These are phyloP conservation scores for Siphamia tubifer DNA, from an alignment of 2,113 vertebrate genomes.

Conservation along the genomic window DNA sequence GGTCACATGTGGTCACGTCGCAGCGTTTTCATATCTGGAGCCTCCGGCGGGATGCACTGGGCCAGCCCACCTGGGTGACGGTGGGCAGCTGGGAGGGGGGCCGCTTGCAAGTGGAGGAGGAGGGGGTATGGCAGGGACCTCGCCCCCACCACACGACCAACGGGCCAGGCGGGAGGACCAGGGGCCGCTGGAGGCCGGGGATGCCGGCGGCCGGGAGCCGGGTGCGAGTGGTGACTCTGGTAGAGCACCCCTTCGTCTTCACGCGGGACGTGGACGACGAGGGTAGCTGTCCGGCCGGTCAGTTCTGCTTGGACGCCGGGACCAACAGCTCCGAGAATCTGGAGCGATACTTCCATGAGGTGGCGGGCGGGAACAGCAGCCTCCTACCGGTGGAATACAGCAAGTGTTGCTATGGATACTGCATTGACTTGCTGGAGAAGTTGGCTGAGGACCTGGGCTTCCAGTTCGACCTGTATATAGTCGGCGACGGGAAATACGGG, in stretches of 20 bases:
- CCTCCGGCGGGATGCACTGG: conserved; percentile 78
- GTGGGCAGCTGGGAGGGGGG: conserved; percentile 85
- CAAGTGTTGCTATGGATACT: conserved; percentile 92
- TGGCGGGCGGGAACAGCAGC: conserved; percentile 70
- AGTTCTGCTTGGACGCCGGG: conserved; percentile 86
- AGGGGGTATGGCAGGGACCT: conserved; percentile 66
- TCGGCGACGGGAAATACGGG: conserved; percentile 90
- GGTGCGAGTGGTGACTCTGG: conserved; percentile 88
- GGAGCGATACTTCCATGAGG: conserved; percentile 79
- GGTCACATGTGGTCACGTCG: conserved; percentile 72
- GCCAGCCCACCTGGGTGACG: conserved; percentile 89
- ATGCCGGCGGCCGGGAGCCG: conserved; percentile 44
- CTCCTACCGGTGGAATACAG: conserved; percentile 72
- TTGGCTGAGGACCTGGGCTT: conserved; percentile 88
- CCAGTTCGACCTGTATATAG: conserved; percentile 89
- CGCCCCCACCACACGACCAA: conserved; percentile 33
- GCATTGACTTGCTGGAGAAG: conserved; percentile 90
- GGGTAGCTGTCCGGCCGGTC: conserved; percentile 86
- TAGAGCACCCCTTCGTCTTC: conserved; percentile 93
- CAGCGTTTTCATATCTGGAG: conserved; percentile 87
- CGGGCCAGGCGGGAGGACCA: conserved; percentile 17
- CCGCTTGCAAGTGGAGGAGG: conserved; percentile 81
- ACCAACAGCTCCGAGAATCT: conserved; percentile 81
- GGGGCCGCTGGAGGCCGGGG: conserved; percentile 56
- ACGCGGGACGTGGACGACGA: conserved; percentile 88